Evolutionary conservation across 1,140 invertebrate genomes (phyloP), one percentile per base, ranked within the genome.

Genomic region (Portunus trituberculatus): DNA sequence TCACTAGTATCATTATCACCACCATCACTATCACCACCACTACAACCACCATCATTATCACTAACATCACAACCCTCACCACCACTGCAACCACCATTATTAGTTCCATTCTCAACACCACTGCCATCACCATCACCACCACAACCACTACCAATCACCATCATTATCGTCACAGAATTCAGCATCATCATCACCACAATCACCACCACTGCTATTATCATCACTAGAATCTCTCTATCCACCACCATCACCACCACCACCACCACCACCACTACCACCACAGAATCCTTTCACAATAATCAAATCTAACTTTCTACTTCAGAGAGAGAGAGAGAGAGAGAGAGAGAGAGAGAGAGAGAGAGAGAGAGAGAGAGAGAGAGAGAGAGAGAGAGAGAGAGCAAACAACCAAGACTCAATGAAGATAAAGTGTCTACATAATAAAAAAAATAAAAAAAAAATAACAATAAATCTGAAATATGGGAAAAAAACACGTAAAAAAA

Each of bases 281-380:
- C 25, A 25, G 25, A 76, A 76, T 76, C 67, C 67, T n/a, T 76
- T 76, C 67, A 12, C 12, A 20, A 25, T 76, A 76, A 76, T 76
- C 20, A 76, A 76, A 76, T 76, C n/a, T 76, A 76, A 76, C 16
- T n/a, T 76, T 76, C 67, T 20, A n/a, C 52, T 10, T 10, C 12
- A 76, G 67, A 76, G 67, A 76, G 67, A 76, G 67, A 76, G 67
- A 76, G 67, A 76, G 67, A 76, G 67, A 76, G 67, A 76, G 67
- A 76, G 67, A 76, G 25, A 76, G 67, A 76, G 67, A 76, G 67
- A 76, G 67, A 76, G 8, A 25, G 20, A 25, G 14, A 7, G 48
- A 14, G 14, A 12, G 59, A 76, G 59, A 76, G 59, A 76, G 59
- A 52, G 59, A 76, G 59, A 76, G 59, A 76, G 59, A 76, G 59